phyloP scores from a whole-genome alignment of 1,140 invertebrate genomes.

The Musca vetustissima region DNA sequence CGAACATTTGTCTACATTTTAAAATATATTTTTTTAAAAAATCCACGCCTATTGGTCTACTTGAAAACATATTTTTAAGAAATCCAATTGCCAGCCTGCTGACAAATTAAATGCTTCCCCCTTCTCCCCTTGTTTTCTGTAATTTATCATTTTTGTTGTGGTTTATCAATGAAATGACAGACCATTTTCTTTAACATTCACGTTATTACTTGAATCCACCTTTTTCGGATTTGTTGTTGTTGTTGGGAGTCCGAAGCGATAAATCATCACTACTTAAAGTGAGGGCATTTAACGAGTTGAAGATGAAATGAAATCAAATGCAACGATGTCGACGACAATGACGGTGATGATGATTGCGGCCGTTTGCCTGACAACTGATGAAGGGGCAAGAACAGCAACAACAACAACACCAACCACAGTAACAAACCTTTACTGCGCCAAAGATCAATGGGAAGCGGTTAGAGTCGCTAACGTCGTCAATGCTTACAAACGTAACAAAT shows the following conservation, averaged over 20 bases:
- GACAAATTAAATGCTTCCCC: no score
- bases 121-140: no score
- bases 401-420: no score
- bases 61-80: no score
- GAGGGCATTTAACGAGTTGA: constrained; percentile 6
- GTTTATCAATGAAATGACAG: constrained; percentile 21
- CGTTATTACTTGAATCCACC: no score
- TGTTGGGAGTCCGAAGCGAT: neutral
- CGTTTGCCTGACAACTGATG: no score
- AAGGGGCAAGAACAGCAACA: no score
- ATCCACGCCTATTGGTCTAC: no score
- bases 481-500: constrained; percentile 9
- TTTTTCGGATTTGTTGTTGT: no score
- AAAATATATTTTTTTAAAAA: no score
- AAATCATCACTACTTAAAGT: constrained; percentile 10
- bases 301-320: neutral
- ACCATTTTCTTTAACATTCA: constrained; percentile 7
- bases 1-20: no score
- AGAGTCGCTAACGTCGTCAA: neutral
- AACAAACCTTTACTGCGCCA: neutral
- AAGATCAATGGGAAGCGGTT: constrained; percentile 11
- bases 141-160: neutral
- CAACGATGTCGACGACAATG: neutral
- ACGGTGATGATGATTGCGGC: neutral
- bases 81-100: no score